Evolutionary conservation across 2,888 invertebrate species (phyloP).

Genomic region (Metellina segmentata): DNA sequence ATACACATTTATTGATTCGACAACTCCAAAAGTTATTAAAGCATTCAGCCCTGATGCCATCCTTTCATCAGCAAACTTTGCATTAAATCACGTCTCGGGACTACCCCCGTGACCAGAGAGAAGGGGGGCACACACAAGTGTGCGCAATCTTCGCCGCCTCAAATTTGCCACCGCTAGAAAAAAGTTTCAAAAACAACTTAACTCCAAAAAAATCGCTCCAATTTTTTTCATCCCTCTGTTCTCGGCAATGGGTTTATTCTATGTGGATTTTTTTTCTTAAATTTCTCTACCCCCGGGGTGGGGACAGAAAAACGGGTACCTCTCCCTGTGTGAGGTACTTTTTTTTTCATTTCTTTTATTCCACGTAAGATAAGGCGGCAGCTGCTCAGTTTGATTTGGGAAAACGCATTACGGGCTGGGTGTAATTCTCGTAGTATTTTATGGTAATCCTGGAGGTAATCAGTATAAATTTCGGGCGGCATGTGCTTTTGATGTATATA

Average conservation of each 20-base stretch:
- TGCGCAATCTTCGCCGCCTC: constrained; percentile 9
- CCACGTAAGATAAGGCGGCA: constrained; percentile 72
- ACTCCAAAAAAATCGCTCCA: constrained; percentile 41
- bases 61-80: constrained; percentile 25
- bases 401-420: constrained; percentile 74
- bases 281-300: constrained; percentile 58
- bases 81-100: constrained; percentile 48
- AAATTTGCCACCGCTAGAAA: constrained; percentile 65
- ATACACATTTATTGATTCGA: constrained; percentile 13
- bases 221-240: constrained; percentile 19
- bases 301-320: constrained; percentile 35
- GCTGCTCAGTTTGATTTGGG: constrained; percentile 75
- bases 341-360: constrained; percentile 59
- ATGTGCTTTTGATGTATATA: constrained; percentile 75
- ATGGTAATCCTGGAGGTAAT: constrained; percentile 76
- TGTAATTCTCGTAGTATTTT: constrained; percentile 75
- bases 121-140: neutral
- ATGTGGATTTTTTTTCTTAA: constrained; percentile 41
- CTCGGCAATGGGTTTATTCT: constrained; percentile 27
- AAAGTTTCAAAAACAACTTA: constrained; percentile 76
- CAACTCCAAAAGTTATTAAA: constrained; percentile 14
- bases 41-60: neutral
- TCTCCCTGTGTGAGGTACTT: neutral
- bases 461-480: constrained; percentile 77
- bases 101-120: neutral